Base-by-base conservation (phyloP, 2,888 invertebrate species). In the Sarcophaga caerulescens region DNA sequence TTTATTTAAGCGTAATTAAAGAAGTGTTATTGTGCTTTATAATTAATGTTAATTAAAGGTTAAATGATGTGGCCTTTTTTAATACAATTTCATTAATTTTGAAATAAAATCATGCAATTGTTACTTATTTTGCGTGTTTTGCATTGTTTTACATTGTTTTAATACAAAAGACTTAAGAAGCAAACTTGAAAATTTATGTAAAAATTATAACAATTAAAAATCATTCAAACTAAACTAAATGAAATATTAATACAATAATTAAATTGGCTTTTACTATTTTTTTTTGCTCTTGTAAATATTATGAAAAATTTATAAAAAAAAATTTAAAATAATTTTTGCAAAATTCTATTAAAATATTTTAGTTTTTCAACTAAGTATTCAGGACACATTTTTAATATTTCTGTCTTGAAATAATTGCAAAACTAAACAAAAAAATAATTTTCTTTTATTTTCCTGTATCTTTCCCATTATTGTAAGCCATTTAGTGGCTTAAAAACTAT, bases 171-270 rank as follows among this genome's bases (percentile, higher is more conserved):
- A 35, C 11, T 57, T 57, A 25, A 25, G 63, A 6, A 65, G 57
- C 71, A 79, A 71, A 79, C 57, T 19, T 79, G 70, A 57, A 35
- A 23, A 71, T 65, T 44, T 52, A 52, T 52, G 52, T 12, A 52
- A 12, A 52, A 52, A 17, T 52, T 52, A 17, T 14, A 52, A 52
- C 4, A 52, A 52, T 17, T 52, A 17, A 52, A 52, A 52, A 3
- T 0, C 52, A 52, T 52, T 52, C 52, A 52, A 17, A 17, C 1
- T 17, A 14, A 52, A 14, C 1, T 1, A 17, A 52, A 52, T 14
- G 17, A 12, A 52, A 52, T 17, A 14, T 52, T 12, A 52, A 52
- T 52, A 14, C 17, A 17, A 17, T 52, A 52, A 52, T 52, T 14
- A 4, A 52, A 52, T 10, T 8, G 2, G 10, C 1, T 35, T 10